phyloP scores from a whole-genome alignment of 2,888 invertebrate genomes.

The Darwinula stevensoni region DNA sequence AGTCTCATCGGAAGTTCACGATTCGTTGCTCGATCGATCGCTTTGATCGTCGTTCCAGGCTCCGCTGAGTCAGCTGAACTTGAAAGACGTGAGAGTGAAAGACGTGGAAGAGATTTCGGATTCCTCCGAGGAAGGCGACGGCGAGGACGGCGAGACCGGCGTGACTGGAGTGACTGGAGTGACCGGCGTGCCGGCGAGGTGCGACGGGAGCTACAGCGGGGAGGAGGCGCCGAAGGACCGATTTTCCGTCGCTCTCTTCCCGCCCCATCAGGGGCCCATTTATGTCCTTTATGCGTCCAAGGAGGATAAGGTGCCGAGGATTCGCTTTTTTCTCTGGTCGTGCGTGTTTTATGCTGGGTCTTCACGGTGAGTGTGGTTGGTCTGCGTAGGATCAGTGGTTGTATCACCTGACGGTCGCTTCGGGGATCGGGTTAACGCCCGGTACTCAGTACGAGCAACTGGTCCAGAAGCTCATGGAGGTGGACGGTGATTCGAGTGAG shows the following conservation, averaged over 20 bases:
- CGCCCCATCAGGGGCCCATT: constrained; percentile 70
- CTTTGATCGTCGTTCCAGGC: no score
- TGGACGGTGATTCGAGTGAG: constrained; percentile 68
- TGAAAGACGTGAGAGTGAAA: constrained; percentile 65
- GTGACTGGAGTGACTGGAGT: no score
- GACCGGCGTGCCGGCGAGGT: no score
- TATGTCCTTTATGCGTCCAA: constrained; percentile 72
- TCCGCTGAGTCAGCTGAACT: constrained; percentile 76
- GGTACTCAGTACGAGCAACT: constrained; percentile 90
- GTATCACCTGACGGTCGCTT: constrained; percentile 50
- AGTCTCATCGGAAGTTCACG: no score
- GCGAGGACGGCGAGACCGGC: neutral
- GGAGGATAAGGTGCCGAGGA: constrained; percentile 88
- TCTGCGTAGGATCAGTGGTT: constrained; percentile 24
- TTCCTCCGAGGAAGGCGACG: neutral
- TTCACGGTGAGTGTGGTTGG: constrained; percentile 5
- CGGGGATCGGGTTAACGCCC: constrained; percentile 49
- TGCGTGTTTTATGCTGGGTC: no score
- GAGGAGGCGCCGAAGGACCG: constrained; percentile 26
- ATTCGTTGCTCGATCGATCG: no score
- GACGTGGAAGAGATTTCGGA: neutral
- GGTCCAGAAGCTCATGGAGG: constrained; percentile 83
- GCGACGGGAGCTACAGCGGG: constrained; percentile 5
- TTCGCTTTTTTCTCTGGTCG: no score
- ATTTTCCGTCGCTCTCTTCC: constrained; percentile 73